Base-by-base conservation (phyloP, 2,797 vertebrate genomes). In the Enteromius unitaeniatus region DNA sequence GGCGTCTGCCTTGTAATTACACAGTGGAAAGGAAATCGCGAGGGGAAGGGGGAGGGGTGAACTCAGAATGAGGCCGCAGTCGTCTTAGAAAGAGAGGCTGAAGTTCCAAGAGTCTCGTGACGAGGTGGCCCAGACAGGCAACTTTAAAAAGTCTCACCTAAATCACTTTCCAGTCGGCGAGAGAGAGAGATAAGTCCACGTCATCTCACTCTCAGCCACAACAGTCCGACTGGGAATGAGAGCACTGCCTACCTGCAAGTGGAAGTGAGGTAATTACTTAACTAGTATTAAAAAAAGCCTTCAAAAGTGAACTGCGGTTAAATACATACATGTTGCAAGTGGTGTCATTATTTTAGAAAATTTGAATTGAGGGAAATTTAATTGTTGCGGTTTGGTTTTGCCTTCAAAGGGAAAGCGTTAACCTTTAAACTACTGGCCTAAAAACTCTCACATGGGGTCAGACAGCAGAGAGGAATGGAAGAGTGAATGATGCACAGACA, bases 61-160 rank as follows among this genome's bases (percentile, higher is more conserved):
- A 49, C 37, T 73, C 62, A 80, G 23, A 96, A 95, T 92, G 92
- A 95, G 94, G 94, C 92, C 95, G 95, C 95, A 93, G 92, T 92
- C 92, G 93, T 94, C 93, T 95, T 95, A 94, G 89, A 90, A 81
- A 70, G 86, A 84, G 86, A 88, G 88, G 51, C 21, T 90, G 85
- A 89, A 81, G 84, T 89, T 84, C 37, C 81, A 86, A 86, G 88
- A 83, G 87, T 65, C 62, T 64, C 86, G 88, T 87, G 87, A 86
- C 74, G 87, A 81, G 83, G 86, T 89, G 89, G 89, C 88, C 92
- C 89, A 93, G 92, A 92, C 88, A 90, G 84, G 21, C 64, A 90
- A 90, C 86, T 91, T 92, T 89, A 88, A 89, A 91, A 92, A 91
- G 89, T 91, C 91, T 94, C 81, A 79, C 28, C 64, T 94, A 92